A percentile compares a stretch with the other conserved stretches of the same genome.
Conservation (phyloP, 2,888 invertebrate species). For the Aphidoletes aphidimyza region DNA sequence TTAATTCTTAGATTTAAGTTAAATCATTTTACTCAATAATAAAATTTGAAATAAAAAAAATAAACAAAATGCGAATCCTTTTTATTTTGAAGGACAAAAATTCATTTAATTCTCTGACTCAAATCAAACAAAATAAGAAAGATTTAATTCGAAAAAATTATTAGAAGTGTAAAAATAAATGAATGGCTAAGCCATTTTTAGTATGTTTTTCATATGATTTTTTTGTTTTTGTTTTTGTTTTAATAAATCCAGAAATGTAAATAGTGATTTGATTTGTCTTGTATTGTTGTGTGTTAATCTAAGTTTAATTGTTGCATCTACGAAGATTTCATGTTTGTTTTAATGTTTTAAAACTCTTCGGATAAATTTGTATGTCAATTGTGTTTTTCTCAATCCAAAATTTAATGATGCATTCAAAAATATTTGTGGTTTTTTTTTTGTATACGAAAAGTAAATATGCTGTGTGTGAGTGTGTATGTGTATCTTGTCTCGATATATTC, state of each 20-base stretch:
- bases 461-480: neutral
- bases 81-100: conserved; percentile 16
- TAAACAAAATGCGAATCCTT: neutral
- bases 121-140: conserved; percentile 38
- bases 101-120: conserved; percentile 43
- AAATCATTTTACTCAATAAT: neutral
- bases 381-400: too few species aligned
- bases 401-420: too few species aligned
- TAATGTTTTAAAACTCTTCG: too few species aligned
- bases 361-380: too few species aligned
- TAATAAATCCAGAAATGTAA: neutral
- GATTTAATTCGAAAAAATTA: conserved; percentile 33
- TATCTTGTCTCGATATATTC: neutral
- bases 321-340: neutral
- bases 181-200: conserved; percentile 44
- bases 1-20: too few species aligned
- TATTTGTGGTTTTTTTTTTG: too few species aligned
- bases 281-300: neutral
- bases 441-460: conserved; percentile 6
- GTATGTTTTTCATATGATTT: neutral
- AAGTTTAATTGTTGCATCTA: neutral
- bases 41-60: neutral
- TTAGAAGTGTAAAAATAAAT: conserved; percentile 29
- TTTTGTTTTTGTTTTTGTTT: too few species aligned
- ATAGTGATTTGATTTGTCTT: neutral